Percentiles rank a stretch among this genome's conserved stretches.
These are phyloP conservation scores for Caenorhabditis macrosperma DNA, from an alignment of 2,888 invertebrate genomes.

Conservation along the genomic window DNA sequence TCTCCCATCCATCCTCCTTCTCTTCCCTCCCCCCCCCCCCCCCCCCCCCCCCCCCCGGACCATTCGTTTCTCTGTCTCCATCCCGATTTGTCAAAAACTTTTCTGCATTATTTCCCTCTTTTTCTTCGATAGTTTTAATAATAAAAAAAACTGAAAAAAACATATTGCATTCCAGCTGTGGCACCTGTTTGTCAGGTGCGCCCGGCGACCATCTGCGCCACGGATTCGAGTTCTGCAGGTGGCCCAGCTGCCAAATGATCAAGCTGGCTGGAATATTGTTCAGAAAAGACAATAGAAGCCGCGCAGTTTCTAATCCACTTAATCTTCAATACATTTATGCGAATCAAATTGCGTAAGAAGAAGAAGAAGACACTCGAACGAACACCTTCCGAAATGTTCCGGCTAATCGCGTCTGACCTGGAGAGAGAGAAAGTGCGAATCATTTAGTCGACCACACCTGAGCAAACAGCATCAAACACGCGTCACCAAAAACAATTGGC, in stretches of 20 bases:
- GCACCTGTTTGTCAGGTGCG: slow-evolving; percentile 3
- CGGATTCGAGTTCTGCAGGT: slow-evolving; percentile 21
- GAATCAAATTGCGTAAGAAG: not conserved
- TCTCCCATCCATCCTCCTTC: not conserved
- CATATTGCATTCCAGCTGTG: not conserved
- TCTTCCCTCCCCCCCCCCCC: not conserved
- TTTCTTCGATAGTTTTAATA: not conserved
- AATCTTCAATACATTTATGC: not conserved
- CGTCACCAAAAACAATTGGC: not conserved
- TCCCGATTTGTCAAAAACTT: not conserved
- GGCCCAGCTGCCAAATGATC: not conserved
- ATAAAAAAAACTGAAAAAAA: not conserved
- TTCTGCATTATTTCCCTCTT: not conserved
- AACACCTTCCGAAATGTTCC: not conserved
- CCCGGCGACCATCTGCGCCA: not conserved
- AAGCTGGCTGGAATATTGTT: too few species aligned
- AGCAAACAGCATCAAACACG: slow-evolving; percentile 8
- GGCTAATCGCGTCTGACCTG: not conserved
- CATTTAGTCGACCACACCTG: slow-evolving; percentile 6
- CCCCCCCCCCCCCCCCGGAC: not conserved
- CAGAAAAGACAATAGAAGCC: too few species aligned
- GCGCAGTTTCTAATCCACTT: not conserved
- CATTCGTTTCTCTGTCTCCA: not conserved
- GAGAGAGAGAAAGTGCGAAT: not conserved
- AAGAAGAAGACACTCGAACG: not conserved